phyloP scores from a whole-genome alignment of 2,113 vertebrate species.

The Poeciliopsis turrubarensis region DNA sequence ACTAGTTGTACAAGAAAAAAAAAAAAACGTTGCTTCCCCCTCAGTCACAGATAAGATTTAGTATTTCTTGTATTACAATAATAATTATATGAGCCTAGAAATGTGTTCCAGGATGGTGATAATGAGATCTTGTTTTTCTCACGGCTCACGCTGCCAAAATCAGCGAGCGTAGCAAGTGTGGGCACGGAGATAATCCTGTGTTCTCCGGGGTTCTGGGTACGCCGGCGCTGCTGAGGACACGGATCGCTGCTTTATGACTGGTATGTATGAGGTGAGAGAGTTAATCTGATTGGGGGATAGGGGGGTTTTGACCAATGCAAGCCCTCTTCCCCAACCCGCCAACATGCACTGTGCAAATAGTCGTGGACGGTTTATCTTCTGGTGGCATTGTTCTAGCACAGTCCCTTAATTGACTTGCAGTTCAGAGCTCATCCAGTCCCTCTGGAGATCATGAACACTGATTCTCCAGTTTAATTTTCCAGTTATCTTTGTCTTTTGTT shows the following conservation, averaged over 20 bases:
- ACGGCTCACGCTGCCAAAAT: neutral
- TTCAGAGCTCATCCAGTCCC: constrained; percentile 37
- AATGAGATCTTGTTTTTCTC: constrained; percentile 28
- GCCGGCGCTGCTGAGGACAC: neutral
- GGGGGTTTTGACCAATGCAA: constrained; percentile 17
- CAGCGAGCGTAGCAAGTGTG: constrained; percentile 11
- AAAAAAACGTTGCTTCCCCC: neutral
- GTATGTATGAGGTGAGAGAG: constrained; percentile 17
- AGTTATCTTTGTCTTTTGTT: constrained; percentile 27
- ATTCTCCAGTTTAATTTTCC: constrained; percentile 53
- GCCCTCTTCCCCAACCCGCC: neutral
- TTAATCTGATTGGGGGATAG: constrained; percentile 27
- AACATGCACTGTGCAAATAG: constrained; percentile 29
- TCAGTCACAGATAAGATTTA: neutral
- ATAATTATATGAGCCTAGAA: neutral
- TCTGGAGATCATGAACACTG: constrained; percentile 35
- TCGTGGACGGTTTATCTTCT: constrained; percentile 41
- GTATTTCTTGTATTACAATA: neutral
- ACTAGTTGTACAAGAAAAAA: neutral
- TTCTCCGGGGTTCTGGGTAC: constrained; percentile 2
- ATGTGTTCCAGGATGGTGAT: neutral
- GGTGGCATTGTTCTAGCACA: constrained; percentile 34
- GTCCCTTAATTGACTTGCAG: constrained; percentile 42
- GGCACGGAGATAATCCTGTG: constrained; percentile 36
- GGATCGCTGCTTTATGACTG: constrained; percentile 31